Evolutionary conservation across 2,797 vertebrate species (phyloP).

Genomic region (Myiothlypis coronata): DNA sequence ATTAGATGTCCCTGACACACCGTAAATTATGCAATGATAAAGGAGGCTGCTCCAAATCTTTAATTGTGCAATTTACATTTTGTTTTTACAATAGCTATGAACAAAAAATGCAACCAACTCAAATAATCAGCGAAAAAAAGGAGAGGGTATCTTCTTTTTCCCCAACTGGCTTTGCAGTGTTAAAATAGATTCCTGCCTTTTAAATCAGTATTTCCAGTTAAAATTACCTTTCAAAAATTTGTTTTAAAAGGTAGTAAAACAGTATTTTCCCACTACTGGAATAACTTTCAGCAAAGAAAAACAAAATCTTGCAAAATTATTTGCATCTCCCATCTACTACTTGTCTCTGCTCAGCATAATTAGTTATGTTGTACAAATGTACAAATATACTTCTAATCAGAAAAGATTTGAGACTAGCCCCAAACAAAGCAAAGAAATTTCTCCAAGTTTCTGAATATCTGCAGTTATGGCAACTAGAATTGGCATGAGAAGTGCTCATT

Average conservation of each 20-base stretch:
- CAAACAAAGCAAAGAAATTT: not conserved
- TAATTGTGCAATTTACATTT: constrained; percentile 40
- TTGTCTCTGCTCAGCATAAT: not conserved
- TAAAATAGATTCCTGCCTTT: not conserved
- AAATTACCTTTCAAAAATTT: not conserved
- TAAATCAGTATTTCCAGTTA: not conserved
- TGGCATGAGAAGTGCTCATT: not conserved
- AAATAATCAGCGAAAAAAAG: not conserved
- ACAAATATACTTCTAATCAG: not conserved
- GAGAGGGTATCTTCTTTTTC: not conserved
- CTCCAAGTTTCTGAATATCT: not conserved
- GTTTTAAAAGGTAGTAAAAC: not conserved
- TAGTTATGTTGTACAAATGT: not conserved
- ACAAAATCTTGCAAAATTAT: not conserved
- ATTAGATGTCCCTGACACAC: constrained; percentile 45
- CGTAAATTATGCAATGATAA: constrained; percentile 48
- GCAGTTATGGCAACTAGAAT: not conserved
- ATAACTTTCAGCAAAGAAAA: not conserved
- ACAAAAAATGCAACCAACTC: not conserved
- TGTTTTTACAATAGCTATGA: constrained; percentile 24
- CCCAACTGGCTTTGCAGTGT: not conserved
- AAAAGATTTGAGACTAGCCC: not conserved
- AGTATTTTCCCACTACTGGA: not conserved
- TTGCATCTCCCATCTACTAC: not conserved
- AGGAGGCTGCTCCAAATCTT: constrained; percentile 30